phyloP scores from a whole-genome alignment of 2,113 vertebrate species.

The Ariopsis seemanni region DNA sequence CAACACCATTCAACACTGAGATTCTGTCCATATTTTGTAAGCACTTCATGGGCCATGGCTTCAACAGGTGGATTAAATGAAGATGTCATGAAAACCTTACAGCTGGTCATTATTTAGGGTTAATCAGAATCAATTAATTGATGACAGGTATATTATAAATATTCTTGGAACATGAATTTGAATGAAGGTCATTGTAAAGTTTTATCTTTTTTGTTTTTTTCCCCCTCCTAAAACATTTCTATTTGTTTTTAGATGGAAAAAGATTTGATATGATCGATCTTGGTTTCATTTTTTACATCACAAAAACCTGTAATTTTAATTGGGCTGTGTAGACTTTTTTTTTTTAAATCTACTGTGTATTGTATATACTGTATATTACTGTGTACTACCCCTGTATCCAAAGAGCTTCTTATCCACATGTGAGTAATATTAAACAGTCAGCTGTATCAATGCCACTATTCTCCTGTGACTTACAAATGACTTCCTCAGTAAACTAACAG shows the following conservation, averaged over 20 bases:
- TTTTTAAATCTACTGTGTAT: no score
- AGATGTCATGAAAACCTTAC: neutral
- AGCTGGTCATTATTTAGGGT: neutral
- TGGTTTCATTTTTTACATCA: neutral
- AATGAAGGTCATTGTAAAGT: neutral
- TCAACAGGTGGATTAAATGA: neutral
- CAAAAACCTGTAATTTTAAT: neutral
- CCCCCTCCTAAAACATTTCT: neutral
- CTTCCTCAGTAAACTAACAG: constrained; percentile 10
- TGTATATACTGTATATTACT: neutral
- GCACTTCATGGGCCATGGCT: neutral
- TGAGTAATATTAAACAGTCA: neutral
- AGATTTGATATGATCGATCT: neutral
- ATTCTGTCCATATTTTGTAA: neutral
- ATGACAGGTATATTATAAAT: neutral
- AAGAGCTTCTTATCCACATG: neutral
- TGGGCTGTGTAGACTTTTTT: neutral
- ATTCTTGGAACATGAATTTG: neutral
- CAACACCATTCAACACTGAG: neutral
- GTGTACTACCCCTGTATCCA: neutral
- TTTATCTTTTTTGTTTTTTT: neutral
- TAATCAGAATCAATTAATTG: neutral
- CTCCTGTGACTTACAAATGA: constrained; percentile 19
- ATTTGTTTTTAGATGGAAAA: neutral
- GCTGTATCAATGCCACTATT: neutral